Evolutionary conservation across 2,888 invertebrate species (phyloP), one percentile per base, ranked within the genome.

Genomic region (Andrena camellia): DNA sequence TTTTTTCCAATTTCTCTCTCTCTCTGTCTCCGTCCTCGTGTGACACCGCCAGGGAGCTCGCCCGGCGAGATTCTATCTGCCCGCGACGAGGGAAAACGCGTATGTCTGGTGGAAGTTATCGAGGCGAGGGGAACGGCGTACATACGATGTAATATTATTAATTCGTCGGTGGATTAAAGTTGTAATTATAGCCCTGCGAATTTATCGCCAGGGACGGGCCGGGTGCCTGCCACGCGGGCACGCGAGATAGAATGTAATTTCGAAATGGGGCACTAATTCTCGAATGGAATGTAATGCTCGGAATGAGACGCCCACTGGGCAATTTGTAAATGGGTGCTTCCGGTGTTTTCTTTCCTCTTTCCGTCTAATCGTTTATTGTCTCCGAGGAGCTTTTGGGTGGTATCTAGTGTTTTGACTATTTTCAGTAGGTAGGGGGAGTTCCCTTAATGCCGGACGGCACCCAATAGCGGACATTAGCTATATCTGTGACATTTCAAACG

Each of bases 201-300:
- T 74, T 82, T 74, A 80, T 82, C 74, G 54, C 23, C 26, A 20
- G 62, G 59, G 57, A 60, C 64, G 26, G 48, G 64, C n/a, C 50
- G 17, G 57, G 3, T 48, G 29, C 3, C 17, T 6, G 59, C 35
- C 23, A 33, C 42, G 59, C 64, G 26, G 50, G 67, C 42, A 60
- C 59, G 80, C 54, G 59, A 54, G 80, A 54, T 69, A 69, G 73
- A 73, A 74, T 70, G 81, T 70, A 80, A 82, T 82, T 80, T 80
- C 81, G 66, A 80, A 82, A 80, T 82, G 81, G 64, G 74, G 54
- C 80, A 50, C 74, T 74, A 69, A 80, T 82, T 70, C 74, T 48
- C 52, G 63, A 74, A 78, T 68, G 71, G 78, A 72, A 81, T 73
- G 50, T 74, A 52, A 66, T 50, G 33, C 54, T n/a, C 7, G 79